Percentiles rank a stretch among this genome's conserved stretches.
Conservation (phyloP, 1,140 invertebrate genomes). For the Drosophila orena region DNA sequence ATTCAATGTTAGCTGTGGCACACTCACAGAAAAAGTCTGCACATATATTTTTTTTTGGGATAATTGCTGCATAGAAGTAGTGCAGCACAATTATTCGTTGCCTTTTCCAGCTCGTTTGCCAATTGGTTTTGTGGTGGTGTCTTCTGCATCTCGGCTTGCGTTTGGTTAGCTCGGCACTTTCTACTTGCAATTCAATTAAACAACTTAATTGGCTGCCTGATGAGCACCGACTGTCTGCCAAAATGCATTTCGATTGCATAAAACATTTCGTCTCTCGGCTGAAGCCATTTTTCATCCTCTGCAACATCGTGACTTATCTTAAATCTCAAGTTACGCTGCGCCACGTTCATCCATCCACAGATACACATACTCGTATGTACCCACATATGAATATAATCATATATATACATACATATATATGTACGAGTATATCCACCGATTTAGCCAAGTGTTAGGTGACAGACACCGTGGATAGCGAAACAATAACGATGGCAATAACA, state of each 20-base stretch:
- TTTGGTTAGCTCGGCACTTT: constrained; percentile 34
- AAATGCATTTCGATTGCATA: constrained; percentile 47
- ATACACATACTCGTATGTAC: background rate
- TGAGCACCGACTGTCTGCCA: constrained; percentile 51
- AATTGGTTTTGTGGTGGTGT: constrained; percentile 44
- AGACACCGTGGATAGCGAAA: constrained; percentile 8
- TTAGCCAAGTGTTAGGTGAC: constrained; percentile 50
- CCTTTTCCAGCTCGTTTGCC: constrained; percentile 21
- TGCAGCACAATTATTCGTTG: constrained; percentile 6
- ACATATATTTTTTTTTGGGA: background rate
- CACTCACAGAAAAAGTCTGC: too few relatives aligned
- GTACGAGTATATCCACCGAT: constrained; percentile 6
- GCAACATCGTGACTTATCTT: constrained; percentile 77
- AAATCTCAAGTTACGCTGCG: constrained; percentile 52
- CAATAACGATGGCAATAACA: constrained; percentile 33
- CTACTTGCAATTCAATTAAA: constrained; percentile 66
- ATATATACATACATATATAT: background rate
- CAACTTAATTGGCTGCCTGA: constrained; percentile 71
- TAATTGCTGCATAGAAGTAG: background rate
- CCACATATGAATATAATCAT: background rate
- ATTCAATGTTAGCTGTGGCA: too few relatives aligned
- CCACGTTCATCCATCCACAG: background rate
- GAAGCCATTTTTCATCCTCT: constrained; percentile 17
- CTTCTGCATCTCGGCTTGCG: constrained; percentile 15
- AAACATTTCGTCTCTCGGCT: constrained; percentile 21